These are phyloP conservation scores for Rhyacichthys aspro DNA, from an alignment of 2,797 vertebrate genomes.

Conservation along the genomic window DNA sequence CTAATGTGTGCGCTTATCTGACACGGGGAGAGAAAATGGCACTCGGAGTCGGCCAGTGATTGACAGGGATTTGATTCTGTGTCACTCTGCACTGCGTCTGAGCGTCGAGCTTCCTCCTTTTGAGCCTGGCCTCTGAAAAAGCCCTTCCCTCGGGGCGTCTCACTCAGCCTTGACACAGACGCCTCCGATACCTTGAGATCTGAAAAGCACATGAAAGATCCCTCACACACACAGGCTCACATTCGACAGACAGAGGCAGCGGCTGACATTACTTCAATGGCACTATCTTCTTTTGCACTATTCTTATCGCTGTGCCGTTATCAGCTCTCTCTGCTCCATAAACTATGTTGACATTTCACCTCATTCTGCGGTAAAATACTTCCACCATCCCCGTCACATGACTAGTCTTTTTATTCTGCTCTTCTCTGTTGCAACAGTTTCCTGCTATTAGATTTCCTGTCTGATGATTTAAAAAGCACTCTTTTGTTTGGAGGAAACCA, in stretches of 20 bases:
- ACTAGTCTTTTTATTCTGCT: constrained; percentile 33
- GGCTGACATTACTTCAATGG: constrained; percentile 59
- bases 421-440: constrained; percentile 28
- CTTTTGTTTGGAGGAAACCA: constrained; percentile 14
- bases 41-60: constrained; percentile 19
- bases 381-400: constrained; percentile 44
- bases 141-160: constrained; percentile 55
- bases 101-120: constrained; percentile 47
- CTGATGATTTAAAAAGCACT: constrained; percentile 19
- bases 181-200: constrained; percentile 64
- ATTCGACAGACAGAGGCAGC: constrained; percentile 17
- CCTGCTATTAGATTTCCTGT: constrained; percentile 25
- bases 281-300: constrained; percentile 51
- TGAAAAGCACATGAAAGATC: constrained; percentile 68
- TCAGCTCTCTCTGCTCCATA: constrained; percentile 48
- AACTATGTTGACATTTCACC: constrained; percentile 72
- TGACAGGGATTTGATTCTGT: constrained; percentile 47
- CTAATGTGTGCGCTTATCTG: constrained; percentile 30
- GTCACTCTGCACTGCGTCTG: constrained; percentile 39
- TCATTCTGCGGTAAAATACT: constrained; percentile 58
- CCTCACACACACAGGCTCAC: constrained; percentile 34
- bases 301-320: constrained; percentile 66
- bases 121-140: constrained; percentile 50
- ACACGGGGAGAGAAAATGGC: constrained; percentile 20
- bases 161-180: constrained; percentile 54